These are phyloP conservation scores for Lucilia sericata DNA, from an alignment of 1,140 invertebrate species.

Conservation along the genomic window DNA sequence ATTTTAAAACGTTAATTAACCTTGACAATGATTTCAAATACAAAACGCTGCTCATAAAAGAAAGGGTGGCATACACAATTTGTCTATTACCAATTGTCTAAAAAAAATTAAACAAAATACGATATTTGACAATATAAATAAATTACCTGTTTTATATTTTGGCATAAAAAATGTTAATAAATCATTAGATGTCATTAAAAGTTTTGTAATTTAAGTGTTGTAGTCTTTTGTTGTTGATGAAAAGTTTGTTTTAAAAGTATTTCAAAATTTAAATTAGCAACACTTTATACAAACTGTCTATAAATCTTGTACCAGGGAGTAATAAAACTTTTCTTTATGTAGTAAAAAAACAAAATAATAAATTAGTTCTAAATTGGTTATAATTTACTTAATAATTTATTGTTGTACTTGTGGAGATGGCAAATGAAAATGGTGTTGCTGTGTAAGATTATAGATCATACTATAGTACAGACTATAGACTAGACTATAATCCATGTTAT, in stretches of 20 bases:
- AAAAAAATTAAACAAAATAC: background rate
- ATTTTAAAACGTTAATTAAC: slow-evolving; percentile 2
- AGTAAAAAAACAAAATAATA: background rate
- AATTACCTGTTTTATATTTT: background rate
- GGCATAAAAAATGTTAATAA: background rate
- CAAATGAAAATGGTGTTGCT: too few relatives aligned
- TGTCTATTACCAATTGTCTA: background rate
- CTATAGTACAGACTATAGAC: too few relatives aligned
- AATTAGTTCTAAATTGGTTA: too few relatives aligned
- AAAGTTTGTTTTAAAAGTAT: background rate
- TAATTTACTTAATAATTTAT: too few relatives aligned
- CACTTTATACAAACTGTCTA: slow-evolving; percentile 16
- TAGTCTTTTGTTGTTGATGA: background rate
- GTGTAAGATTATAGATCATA: too few relatives aligned
- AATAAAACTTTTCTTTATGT: background rate
- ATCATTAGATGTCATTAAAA: background rate
- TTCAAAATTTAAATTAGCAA: background rate
- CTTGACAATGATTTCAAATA: slow-evolving; percentile 1
- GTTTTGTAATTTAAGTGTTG: background rate
- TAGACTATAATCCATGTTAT: too few relatives aligned
- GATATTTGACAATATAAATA: background rate
- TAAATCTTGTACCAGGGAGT: background rate
- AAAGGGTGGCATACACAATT: background rate
- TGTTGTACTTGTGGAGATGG: too few relatives aligned
- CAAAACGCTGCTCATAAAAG: background rate